These are phyloP conservation scores for Philhelius pedissequus DNA, from an alignment of 2,888 invertebrate species.

Conservation along the genomic window DNA sequence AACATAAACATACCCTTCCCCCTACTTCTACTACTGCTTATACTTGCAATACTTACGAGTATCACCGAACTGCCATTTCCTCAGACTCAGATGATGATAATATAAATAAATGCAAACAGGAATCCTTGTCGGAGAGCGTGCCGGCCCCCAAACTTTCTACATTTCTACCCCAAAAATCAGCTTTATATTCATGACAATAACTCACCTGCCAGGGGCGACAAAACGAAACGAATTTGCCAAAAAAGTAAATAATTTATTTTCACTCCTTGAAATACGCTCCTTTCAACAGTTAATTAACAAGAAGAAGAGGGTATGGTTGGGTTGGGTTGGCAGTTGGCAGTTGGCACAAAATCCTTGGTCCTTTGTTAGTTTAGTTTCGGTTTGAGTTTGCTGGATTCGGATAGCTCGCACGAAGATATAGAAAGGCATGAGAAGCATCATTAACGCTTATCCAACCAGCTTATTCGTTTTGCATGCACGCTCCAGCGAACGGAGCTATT, in stretches of 20 bases:
- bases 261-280: slow-evolving; percentile 59
- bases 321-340: too few relatives aligned
- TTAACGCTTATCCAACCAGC: slow-evolving; percentile 43
- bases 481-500: not conserved
- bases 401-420: not conserved
- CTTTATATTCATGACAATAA: slow-evolving; percentile 63
- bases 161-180: slow-evolving; percentile 4
- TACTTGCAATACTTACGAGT: not conserved
- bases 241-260: slow-evolving; percentile 65
- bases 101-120: slow-evolving; percentile 30
- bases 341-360: slow-evolving; percentile 2
- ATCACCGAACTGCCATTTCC: not conserved
- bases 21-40: not conserved
- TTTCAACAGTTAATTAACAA: slow-evolving; percentile 67
- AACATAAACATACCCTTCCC: too few relatives aligned
- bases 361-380: not conserved
- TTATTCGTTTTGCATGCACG: slow-evolving; percentile 45
- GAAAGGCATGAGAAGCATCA: slow-evolving; percentile 21
- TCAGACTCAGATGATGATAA: not conserved
- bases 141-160: too few relatives aligned
- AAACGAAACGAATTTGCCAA: slow-evolving; percentile 64
- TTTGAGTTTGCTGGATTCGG: not conserved
- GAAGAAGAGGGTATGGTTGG: slow-evolving; percentile 33
- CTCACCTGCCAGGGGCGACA: slow-evolving; percentile 65
- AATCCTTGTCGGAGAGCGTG: not conserved